Evolutionary conservation across 1,140 invertebrate genomes (phyloP), one percentile per base, ranked within the genome.

Genomic region (Popillia japonica): DNA sequence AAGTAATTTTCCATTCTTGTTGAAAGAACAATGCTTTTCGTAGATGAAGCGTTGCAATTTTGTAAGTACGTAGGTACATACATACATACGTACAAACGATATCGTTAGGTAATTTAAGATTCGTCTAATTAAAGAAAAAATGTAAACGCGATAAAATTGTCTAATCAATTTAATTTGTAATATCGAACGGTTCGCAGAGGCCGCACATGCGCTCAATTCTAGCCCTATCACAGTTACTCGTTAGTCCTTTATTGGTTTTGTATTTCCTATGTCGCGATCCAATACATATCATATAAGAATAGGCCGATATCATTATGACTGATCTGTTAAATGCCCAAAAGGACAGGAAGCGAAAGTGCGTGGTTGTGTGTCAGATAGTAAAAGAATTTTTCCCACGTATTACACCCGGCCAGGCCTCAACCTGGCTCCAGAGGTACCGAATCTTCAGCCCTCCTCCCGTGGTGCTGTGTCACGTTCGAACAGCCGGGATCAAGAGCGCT

Each of bases 381-480:
- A 78, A 75, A 61, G 48, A 78, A 79, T 81, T 74, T 55, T 82
- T 64, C 61, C 79, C 74, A 72, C 77, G 48, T 81, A 79, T 77
- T 76, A 78, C 79, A 40, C 75, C 74, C 77, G 42, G 74, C 61
- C 74, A 79, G 61, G 76, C 81, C 42, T 79, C 83, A 83, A 76
- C 79, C 83, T 84, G 83, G 83, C 83, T 82, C 83, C 83, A 77
- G 82, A 83, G 77, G 83, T 82, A 42, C 82, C 83, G 77, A 79
- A 78, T 72, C 76, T 83, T 27, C 81, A 83, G 77, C 44, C 82
- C 40, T 78, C 81, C 64, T 41, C 76, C 77, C 73, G 82, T 40
- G 78, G 76, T 75, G 72, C 78, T 75, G 77, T 44, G 72, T 76
- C 82, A 22, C 79, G 79, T 77, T 81, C 81, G 20, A 80, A 80